These are phyloP conservation scores for Alca torda DNA, from an alignment of 2,797 vertebrate genomes.

Conservation along the genomic window DNA sequence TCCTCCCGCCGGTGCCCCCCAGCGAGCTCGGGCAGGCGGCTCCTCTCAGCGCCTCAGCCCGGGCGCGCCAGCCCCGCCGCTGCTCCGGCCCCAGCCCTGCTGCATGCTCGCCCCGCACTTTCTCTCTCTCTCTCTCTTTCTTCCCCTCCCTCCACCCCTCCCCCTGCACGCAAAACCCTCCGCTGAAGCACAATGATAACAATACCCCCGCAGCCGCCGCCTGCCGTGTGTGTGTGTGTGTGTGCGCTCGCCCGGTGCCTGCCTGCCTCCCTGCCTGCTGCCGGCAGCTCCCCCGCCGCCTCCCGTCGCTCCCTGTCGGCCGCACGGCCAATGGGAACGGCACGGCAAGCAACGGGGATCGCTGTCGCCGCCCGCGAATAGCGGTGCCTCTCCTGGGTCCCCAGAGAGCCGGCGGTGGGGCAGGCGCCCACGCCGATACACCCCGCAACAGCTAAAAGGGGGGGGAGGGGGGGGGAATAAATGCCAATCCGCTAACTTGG, in stretches of 20 bases:
- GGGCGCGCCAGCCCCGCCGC: neutral
- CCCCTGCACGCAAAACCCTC: constrained; percentile 41
- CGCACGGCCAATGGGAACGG: constrained; percentile 69
- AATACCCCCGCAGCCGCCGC: constrained; percentile 49
- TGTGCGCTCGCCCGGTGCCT: constrained; percentile 45
- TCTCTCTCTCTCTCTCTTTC: constrained; percentile 36
- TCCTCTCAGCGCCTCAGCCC: constrained; percentile 20
- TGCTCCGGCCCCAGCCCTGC: constrained; percentile 25
- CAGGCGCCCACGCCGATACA: neutral
- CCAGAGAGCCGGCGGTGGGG: constrained; percentile 1
- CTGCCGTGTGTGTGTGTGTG: neutral
- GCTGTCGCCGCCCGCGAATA: neutral
- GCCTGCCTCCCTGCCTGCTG: neutral
- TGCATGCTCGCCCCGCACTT: constrained; percentile 42
- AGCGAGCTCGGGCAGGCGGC: constrained; percentile 31
- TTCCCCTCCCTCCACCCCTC: constrained; percentile 50
- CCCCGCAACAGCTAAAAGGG: neutral
- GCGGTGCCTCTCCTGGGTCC: neutral
- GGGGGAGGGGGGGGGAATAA: neutral
- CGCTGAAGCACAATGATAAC: constrained; percentile 51
- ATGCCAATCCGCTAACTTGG: neutral
- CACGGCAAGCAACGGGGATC: neutral
- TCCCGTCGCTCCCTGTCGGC: constrained; percentile 59
- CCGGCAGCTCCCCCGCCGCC: constrained; percentile 40
- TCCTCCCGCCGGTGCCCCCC: constrained; percentile 10